Evolutionary conservation across 2,797 vertebrate species (phyloP), one percentile per base, ranked within the genome.

Genomic region (Channa striata): DNA sequence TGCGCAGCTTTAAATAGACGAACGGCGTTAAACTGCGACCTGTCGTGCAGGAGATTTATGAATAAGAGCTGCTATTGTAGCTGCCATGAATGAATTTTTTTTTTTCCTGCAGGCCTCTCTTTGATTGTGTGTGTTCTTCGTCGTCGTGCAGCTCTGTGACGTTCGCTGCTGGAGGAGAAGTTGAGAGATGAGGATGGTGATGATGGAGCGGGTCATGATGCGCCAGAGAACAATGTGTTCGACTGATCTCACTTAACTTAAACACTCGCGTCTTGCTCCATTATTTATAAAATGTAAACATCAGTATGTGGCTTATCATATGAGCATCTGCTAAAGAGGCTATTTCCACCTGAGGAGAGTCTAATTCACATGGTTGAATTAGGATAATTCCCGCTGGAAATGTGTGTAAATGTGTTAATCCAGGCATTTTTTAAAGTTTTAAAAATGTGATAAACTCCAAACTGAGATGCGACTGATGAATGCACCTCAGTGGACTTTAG

Each of bases 61-160:
- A 80, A 84, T 69, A 59, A 75, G 69, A 77, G 70, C 47, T 20
- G 66, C 79, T 61, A 74, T 77, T 85, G 82, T 81, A 53, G 79
- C 69, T 14, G 48, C 63, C 54, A 36, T 46, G 20, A 77, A 58
- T 39, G 36, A 81, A 80, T 50, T 16, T 17, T 39, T 54, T 57
- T 78, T 77, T 58, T 48, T 47, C 13, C n/a, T 39, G 59, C 46
- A 43, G 17, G 56, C 59, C 11, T 51, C 20, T 47, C 59, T 83
- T 60, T 87, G 76, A 73, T 65, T 87, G 33, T 7, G n/a, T 19
- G 52, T 37, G 34, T 44, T 70, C 52, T 72, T 68, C 66, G 66
- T 74, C 17, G 19, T 46, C 11, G 66, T 69, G 52, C 62, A 67
- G 73, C 65, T 59, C 58, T 5, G 3, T 11, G 40, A 48, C 60